Evolutionary conservation across 2,888 invertebrate species (phyloP).

Genomic region (Tetragonula carbonaria): DNA sequence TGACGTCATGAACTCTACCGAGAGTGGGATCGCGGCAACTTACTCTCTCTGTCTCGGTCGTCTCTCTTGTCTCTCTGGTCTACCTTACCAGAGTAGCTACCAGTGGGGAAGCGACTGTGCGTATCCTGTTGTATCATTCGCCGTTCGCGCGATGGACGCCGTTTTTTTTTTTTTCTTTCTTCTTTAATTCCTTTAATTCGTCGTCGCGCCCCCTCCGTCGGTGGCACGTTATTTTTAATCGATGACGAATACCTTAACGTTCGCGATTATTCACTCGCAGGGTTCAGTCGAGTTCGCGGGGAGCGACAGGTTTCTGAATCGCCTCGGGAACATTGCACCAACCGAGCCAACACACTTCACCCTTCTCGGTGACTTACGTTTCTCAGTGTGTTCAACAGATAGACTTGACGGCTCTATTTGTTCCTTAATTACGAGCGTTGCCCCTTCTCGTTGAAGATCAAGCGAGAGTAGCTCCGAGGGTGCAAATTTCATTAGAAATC

Average conservation of each 20-base stretch:
- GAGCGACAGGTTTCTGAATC: background rate
- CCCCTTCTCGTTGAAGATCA: background rate
- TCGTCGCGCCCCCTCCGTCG: background rate
- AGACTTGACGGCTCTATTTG: background rate
- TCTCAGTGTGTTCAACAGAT: background rate
- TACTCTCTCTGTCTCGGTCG: slow-evolving; percentile 56
- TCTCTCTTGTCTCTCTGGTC: slow-evolving; percentile 37
- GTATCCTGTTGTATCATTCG: slow-evolving; percentile 51
- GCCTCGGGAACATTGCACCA: background rate
- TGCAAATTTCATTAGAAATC: slow-evolving; percentile 9
- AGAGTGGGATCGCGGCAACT: slow-evolving; percentile 75
- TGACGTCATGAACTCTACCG: slow-evolving; percentile 75
- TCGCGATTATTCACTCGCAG: slow-evolving; percentile 33
- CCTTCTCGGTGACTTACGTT: background rate
- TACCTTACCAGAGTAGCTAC: slow-evolving; percentile 34
- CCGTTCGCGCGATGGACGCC: slow-evolving; percentile 16
- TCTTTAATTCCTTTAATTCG: no score
- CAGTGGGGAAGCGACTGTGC: slow-evolving; percentile 45
- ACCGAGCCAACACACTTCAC: background rate
- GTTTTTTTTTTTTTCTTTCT: background rate
- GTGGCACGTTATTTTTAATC: slow-evolving; percentile 67
- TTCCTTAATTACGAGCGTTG: background rate
- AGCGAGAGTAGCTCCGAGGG: background rate
- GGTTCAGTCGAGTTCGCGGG: background rate
- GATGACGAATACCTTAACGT: slow-evolving; percentile 54